Evolutionary conservation across 2,113 vertebrate species (phyloP), one percentile per base, ranked within the genome.

Genomic region (Peromyscus polionotus): DNA sequence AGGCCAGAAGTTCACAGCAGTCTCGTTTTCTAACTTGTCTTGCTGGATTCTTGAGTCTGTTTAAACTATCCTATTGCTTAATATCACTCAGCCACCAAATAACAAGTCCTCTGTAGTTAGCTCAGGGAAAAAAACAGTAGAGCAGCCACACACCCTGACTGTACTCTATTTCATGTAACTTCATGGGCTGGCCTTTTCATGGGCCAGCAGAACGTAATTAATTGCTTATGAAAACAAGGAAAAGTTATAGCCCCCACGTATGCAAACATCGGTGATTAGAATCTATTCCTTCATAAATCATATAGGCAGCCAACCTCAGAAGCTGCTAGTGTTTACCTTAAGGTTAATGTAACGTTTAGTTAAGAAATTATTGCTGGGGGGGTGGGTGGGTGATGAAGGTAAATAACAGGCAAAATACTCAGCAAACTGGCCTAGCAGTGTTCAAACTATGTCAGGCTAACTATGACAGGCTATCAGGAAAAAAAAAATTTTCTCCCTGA

Each of bases 21-120:
- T 68, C 63, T 95, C 24, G 72, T 36, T 94, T 97, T 76, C 67
- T 86, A 93, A 93, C 88, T 92, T 83, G 70, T 91, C 84, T 90
- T 95, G 80, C 88, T 93, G 28, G 70, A 95, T 84, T 90, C 75
- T 96, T 95, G 95, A 96, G 92, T 95, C 80, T 83, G 24, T 95
- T 92, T 90, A 92, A 94, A 76, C 51, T 80, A 84, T 36, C 42
- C 7, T 94, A 89, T 87, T 94, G 80, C 87, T 94, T 93, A 90
- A 91, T n/a, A 92, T 67, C 36, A 80, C 45, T 81, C 36, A 90
- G 54, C 45, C 45, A 95, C 68, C 68, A 96, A 91, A 80, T 36
- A 96, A 96, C 57, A 88, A 95, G 83, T 61, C 48, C 51, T 97
- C 75, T 80, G 73, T 54, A 94, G 70, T 87, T 90, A 95, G 45